Evolutionary conservation across 2,888 invertebrate species (phyloP).

Genomic region (Eumacrocentrus americanus): DNA sequence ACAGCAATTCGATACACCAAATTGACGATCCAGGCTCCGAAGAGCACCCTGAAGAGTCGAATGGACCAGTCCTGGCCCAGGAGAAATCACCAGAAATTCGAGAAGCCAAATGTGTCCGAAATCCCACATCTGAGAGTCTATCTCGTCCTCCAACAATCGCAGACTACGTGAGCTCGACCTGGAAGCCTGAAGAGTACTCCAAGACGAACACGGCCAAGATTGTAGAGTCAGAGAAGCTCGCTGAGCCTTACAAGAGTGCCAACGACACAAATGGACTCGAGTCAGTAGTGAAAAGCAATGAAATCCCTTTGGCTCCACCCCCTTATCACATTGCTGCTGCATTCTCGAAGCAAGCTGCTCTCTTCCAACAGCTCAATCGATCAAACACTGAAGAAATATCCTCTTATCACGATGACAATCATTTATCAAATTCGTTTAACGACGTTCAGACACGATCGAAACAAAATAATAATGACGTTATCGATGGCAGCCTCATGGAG

Average conservation of each 20-base stretch:
- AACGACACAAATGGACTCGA: constrained; percentile 53
- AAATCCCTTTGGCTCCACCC: constrained; percentile 66
- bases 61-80: constrained; percentile 52
- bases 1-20: constrained; percentile 1
- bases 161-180: constrained; percentile 56
- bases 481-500: constrained; percentile 16
- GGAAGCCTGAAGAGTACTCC: constrained; percentile 58
- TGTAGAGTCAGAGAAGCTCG: constrained; percentile 55
- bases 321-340: constrained; percentile 86
- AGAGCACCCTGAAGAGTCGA: constrained; percentile 42
- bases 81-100: constrained; percentile 57
- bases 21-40: constrained; percentile 3
- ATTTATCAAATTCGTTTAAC: constrained; percentile 20
- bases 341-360: constrained; percentile 76
- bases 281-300: constrained; percentile 44
- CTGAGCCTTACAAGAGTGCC: constrained; percentile 47
- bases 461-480: constrained; percentile 21
- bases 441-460: constrained; percentile 10
- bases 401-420: constrained; percentile 25
- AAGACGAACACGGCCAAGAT: constrained; percentile 56
- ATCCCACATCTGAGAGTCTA: constrained; percentile 54
- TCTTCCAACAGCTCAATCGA: constrained; percentile 54
- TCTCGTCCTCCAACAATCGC: constrained; percentile 53
- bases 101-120: constrained; percentile 58
- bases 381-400: constrained; percentile 15